Base-by-base conservation (phyloP, 2,113 vertebrate genomes). In the Corythornis cristatus region DNA sequence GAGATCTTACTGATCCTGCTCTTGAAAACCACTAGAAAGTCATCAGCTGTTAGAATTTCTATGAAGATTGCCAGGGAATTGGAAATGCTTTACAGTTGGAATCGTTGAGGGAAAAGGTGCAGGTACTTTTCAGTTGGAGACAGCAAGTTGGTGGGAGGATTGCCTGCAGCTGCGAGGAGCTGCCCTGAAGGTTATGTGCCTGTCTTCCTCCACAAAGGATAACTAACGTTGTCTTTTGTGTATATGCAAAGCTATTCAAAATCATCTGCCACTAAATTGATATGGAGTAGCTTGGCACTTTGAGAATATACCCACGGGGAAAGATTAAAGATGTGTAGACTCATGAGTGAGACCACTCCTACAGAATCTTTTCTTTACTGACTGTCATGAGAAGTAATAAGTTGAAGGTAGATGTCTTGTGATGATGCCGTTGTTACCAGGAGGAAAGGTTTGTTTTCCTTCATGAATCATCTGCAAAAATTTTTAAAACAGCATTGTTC, bases 391-490 rank as follows among this genome's bases (percentile, higher is more conserved):
- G 58, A 80, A 80, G 62, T 75, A 93, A 48, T 78, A 87, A 72
- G 79, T 91, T 51, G 77, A 25, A 21, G 77, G 37, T 17, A 87
- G 67, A 75, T 45, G 5, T 80, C 84, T 95, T 92, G 89, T 89
- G 81, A 87, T 85, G 50, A 88, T 53, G 48, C 43, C 83, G 56
- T 86, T 91, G 64, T 71, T 91, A 83, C 64, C 77, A 35, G 31
- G 51, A 90, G 71, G 10, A 75, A 86, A 83, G 68, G 35, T 71
- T 86, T 86, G 76, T 74, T 89, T 94, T 74, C 51, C 88, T 90
- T 90, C 65, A 60, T 95, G 85, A 96, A 86, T 93, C 92, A 92
- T 83, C 53, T 83, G 35, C 17, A 37, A 88, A 93, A 56, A 51
- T 14, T 12, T 76, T 93, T 81, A 48, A 85, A 88, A 76, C 58